These are phyloP conservation scores for Danio tinwini DNA, from an alignment of 2,797 vertebrate genomes.

Conservation along the genomic window DNA sequence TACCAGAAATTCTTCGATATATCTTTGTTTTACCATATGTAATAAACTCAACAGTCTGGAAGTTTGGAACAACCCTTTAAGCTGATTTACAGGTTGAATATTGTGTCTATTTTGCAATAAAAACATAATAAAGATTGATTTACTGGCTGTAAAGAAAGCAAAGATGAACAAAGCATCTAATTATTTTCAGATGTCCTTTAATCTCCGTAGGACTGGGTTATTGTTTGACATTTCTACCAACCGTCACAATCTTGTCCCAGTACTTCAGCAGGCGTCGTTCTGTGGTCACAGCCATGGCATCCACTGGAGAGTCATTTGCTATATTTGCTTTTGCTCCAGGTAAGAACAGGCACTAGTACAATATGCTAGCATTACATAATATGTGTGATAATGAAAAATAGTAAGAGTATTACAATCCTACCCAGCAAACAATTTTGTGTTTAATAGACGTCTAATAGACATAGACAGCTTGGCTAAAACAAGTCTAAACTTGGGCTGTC, in stretches of 20 bases:
- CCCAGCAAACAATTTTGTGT: too few species aligned
- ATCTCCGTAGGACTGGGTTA: slow-evolving; percentile 87
- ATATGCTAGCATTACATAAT: neutral
- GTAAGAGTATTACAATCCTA: neutral
- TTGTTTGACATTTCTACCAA: slow-evolving; percentile 93
- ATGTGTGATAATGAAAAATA: neutral
- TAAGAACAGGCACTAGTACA: slow-evolving; percentile 61
- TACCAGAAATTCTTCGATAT: too few species aligned
- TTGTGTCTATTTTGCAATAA: neutral
- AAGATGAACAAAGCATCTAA: slow-evolving; percentile 11
- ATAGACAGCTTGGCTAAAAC: too few species aligned
- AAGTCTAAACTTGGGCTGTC: too few species aligned
- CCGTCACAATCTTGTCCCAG: slow-evolving; percentile 92
- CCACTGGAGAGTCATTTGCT: slow-evolving; percentile 92
- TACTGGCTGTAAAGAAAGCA: neutral
- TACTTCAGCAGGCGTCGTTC: slow-evolving; percentile 91
- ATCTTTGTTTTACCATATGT: too few species aligned
- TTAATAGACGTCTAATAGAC: too few species aligned
- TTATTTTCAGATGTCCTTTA: slow-evolving; percentile 52
- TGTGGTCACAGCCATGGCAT: slow-evolving; percentile 90
- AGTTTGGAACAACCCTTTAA: too few species aligned
- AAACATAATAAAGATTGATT: neutral
- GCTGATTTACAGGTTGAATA: too few species aligned
- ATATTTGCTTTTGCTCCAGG: slow-evolving; percentile 94
- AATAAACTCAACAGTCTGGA: too few species aligned